Conservation (phyloP, 1,140 invertebrate species). For the Drosophila tani region DNA sequence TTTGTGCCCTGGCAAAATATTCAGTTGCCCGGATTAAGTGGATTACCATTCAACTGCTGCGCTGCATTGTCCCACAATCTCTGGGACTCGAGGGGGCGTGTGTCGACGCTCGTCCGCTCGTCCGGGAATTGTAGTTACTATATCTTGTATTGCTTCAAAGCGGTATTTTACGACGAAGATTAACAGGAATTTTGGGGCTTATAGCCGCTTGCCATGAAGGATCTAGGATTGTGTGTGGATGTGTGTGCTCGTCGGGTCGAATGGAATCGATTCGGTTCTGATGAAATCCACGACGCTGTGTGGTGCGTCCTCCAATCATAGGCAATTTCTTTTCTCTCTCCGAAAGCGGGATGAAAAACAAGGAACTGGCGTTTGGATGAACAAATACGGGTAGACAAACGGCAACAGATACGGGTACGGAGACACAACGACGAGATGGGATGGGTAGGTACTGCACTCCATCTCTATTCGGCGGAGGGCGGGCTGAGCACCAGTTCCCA, state of each 20-base stretch:
- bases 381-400: conserved; percentile 13
- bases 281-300: not conserved
- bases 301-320: conserved; percentile 1
- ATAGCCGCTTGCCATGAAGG: not conserved
- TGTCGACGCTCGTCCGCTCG: not conserved
- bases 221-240: not conserved
- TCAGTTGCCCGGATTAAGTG: conserved; percentile 69
- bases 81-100: not conserved
- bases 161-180: conserved; percentile 5
- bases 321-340: conserved; percentile 1
- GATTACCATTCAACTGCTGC: conserved; percentile 49
- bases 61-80: conserved; percentile 44
- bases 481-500: conserved; percentile 56
- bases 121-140: conserved; percentile 6
- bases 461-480: conserved; percentile 16
- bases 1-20: conserved; percentile 54
- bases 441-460: not conserved
- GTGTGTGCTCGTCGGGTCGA: not conserved
- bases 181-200: conserved; percentile 37
- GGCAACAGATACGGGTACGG: not conserved
- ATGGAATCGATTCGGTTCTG: conserved; percentile 5
- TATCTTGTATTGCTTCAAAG: conserved; percentile 7
- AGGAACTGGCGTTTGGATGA: conserved; percentile 1
- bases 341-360: not conserved
- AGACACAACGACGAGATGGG: not conserved